Conservation (phyloP, 2,888 invertebrate genomes). For the Drosophila crucigera region DNA sequence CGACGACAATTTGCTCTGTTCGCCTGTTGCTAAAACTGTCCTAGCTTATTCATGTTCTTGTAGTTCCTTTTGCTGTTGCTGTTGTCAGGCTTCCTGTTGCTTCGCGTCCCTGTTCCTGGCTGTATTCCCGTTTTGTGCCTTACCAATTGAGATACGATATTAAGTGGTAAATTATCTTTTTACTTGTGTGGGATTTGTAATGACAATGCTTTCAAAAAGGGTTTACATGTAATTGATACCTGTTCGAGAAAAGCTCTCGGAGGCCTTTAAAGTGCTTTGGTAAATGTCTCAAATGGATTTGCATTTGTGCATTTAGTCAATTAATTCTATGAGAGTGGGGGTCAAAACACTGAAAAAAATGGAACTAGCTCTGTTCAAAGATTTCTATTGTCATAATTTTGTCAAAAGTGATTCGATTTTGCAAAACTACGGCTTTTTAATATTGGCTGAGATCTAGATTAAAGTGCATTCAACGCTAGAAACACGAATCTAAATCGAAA, state of each 20-base stretch:
- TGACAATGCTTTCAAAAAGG: conserved; percentile 52
- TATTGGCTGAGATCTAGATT: too few species aligned
- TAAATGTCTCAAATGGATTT: conserved; percentile 35
- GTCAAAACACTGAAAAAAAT: background rate
- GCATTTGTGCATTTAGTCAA: conserved; percentile 56
- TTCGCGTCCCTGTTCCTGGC: conserved; percentile 20
- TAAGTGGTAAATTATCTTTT: conserved; percentile 72
- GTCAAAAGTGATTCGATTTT: background rate
- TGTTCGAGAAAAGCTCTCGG: background rate
- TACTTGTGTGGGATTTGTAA: conserved; percentile 32
- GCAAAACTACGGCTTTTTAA: too few species aligned
- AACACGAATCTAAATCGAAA: background rate
- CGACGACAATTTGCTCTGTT: conserved; percentile 54
- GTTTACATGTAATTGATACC: conserved; percentile 70
- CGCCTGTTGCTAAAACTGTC: conserved; percentile 69
- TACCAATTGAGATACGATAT: conserved; percentile 48
- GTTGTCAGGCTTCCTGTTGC: conserved; percentile 60
- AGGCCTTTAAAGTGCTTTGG: conserved; percentile 50
- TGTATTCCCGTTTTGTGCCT: conserved; percentile 25
- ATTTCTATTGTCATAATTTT: background rate
- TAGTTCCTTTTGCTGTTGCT: conserved; percentile 5
- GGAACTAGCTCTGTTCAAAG: background rate
- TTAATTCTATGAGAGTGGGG: conserved; percentile 39
- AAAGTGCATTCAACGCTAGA: too few species aligned
- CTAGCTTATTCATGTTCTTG: conserved; percentile 9